Base-by-base conservation (phyloP, 2,797 vertebrate genomes). In the Acanthiza pusilla region DNA sequence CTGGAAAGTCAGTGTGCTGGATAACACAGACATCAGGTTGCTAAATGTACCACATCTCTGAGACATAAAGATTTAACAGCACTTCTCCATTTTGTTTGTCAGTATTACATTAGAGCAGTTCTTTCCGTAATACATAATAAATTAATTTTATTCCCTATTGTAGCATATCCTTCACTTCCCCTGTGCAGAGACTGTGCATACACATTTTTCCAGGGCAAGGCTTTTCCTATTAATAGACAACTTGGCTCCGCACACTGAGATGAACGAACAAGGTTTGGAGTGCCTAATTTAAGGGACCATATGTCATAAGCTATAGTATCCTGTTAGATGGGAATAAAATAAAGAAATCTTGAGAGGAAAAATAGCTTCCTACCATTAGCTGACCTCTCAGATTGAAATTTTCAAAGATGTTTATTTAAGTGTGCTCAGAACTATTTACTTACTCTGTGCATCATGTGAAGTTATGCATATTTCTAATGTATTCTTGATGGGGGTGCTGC, bases 161-260 rank as follows among this genome's bases (percentile, higher is more conserved):
- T 76, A 86, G 77, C 74, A 61, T 80, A 92, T 32, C 42, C 47
- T 90, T 87, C 57, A 32, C 82, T 88, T 86, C 48, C 79, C 80
- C 16, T 42, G 57, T 82, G 89, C 91, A 73, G 91, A 91, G 85
- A 75, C 42, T 75, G 51, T 89, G 68, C 78, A 94, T 26, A 72
- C 65, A 78, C 58, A 63, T 53, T 95, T 89, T 88, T 92, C 74
- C 76, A 93, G 79, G 87, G 50, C 76, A 94, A 79, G 50, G 79
- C 63, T 92, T 86, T 55, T 94, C 79, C 93, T 96, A 94, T 95
- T 95, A 94, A 96, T 89, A 96, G 94, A 67, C 71, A 90, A 57
- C 80, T 95, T 94, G 96, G 94, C 95, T 95, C 89, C 60, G 43
- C 80, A 82, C 3, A 1, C 80, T 3, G 42, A 94, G 77, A 91